Evolutionary conservation across 1,140 invertebrate species (phyloP), one percentile per base, ranked within the genome.

Genomic region (Acromyrmex heyeri): DNA sequence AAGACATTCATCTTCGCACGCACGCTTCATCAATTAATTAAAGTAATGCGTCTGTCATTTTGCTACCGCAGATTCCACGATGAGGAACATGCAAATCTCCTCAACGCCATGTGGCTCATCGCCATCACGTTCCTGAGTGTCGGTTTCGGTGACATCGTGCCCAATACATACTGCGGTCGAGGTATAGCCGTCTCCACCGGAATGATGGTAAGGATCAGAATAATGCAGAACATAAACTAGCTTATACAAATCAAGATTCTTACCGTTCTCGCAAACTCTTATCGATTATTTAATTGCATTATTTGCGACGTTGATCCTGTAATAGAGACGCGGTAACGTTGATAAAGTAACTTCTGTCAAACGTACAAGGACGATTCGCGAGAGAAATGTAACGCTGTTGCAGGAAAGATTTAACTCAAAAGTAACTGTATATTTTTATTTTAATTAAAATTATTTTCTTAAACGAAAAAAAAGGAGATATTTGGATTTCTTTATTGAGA

Each of bases 121-220:
- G 98, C 99, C 93, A 99, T 99, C 94, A 99, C 99, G 92, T 98
- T 99, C 97, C 97, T 99, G 92, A 99, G 98, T 96, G 98, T 99
- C 94, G 99, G 99, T 94, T 99, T 99, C 96, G 99, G 99, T 94
- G 99, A 99, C 96, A 99, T 99, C 95, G 99, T 99, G 94, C 99
- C 99, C 94, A 99, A 99, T 96, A 99, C 99, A 90, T 99, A 99
- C 96, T 99, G 99, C 96, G 99, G 99, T 92, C 97, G 99, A 95
- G 98, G 98, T 94, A 99, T 99, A 94, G 99, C 99, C 93, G 99
- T 99, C 93, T 98, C 98, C 95, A 99, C 99, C 88, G 99, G 99
- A 94, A 99, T 99, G 95, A 99, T 99, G 98, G 99, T 99, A 97
- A 98, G 97, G 95, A 50, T 16, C 14, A 50, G 48, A 16, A 50